Conservation (phyloP, 2,888 invertebrate genomes). For the Lacanobia oleracea region DNA sequence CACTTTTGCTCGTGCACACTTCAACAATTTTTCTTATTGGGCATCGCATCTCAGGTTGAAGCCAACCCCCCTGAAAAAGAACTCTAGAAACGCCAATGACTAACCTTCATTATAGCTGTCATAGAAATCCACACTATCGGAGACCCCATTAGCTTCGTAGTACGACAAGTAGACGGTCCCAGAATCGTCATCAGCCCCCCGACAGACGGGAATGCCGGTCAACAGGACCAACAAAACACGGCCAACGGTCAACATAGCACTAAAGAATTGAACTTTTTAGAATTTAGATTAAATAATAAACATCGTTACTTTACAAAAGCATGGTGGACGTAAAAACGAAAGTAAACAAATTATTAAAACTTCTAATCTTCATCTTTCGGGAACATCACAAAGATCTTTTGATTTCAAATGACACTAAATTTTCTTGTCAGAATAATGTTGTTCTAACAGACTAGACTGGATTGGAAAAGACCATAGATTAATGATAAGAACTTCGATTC, state of each 20-base stretch:
- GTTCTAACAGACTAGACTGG: not conserved
- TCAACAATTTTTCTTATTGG: too few species aligned
- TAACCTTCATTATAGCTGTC: constrained; percentile 23
- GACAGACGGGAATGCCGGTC: not conserved
- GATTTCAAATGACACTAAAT: not conserved
- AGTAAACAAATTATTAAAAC: not conserved
- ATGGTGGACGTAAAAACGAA: not conserved
- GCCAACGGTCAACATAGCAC: constrained; percentile 8
- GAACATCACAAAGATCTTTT: not conserved
- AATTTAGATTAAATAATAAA: not conserved
- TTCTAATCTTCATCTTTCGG: not conserved
- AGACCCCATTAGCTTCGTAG: not conserved
- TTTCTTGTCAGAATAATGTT: not conserved
- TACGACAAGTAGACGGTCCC: not conserved
- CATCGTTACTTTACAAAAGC: constrained; percentile 1
- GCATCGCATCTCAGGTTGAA: too few species aligned
- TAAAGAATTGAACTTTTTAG: not conserved
- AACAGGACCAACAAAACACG: constrained; percentile 18
- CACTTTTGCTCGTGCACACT: too few species aligned
- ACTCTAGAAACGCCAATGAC: too few species aligned
- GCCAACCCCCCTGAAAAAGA: too few species aligned
- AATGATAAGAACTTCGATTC: too few species aligned
- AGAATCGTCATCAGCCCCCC: not conserved
- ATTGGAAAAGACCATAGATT: not conserved
- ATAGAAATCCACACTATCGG: constrained; percentile 5